These are phyloP conservation scores for Syngnathoides biaculeatus DNA, from an alignment of 2,113 vertebrate species.

Conservation along the genomic window DNA sequence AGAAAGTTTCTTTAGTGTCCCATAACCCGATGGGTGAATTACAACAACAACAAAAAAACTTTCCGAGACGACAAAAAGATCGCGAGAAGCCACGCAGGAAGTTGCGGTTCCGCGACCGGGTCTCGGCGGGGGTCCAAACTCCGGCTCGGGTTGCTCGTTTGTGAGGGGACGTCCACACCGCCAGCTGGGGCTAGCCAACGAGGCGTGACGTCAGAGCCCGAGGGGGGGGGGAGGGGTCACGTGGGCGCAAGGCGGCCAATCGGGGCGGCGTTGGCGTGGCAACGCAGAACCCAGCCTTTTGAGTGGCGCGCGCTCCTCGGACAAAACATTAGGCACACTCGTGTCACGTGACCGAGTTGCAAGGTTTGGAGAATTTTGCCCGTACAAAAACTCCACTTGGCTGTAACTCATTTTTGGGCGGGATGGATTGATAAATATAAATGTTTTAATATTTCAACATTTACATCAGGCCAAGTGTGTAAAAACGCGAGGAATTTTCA, in stretches of 20 bases:
- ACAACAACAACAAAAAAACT: background rate
- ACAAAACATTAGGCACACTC: background rate
- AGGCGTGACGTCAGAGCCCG: slow-evolving; percentile 56
- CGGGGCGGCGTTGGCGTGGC: slow-evolving; percentile 56
- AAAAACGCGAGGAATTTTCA: too few relatives aligned
- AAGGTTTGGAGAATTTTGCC: too few relatives aligned
- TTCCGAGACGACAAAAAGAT: slow-evolving; percentile 23
- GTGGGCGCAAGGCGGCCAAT: slow-evolving; percentile 54
- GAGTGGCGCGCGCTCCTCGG: background rate
- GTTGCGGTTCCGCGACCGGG: slow-evolving; percentile 22
- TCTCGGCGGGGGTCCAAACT: slow-evolving; percentile 59
- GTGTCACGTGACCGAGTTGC: background rate
- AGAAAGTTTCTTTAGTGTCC: slow-evolving; percentile 53
- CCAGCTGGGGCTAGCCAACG: slow-evolving; percentile 14
- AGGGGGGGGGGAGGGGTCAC: too few relatives aligned
- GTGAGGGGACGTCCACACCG: background rate
- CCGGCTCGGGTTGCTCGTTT: slow-evolving; percentile 24
- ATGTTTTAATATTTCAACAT: too few relatives aligned
- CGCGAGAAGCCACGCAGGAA: slow-evolving; percentile 21
- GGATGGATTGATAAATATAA: too few relatives aligned
- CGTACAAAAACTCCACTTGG: too few relatives aligned
- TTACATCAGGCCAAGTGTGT: too few relatives aligned
- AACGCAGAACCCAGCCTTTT: slow-evolving; percentile 30
- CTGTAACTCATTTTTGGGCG: too few relatives aligned
- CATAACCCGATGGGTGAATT: slow-evolving; percentile 48